Percentiles rank a stretch among this genome's conserved stretches.
Evolutionary conservation across 2,888 invertebrate genomes (phyloP).

Genomic region (Podotricha telesiphe): DNA sequence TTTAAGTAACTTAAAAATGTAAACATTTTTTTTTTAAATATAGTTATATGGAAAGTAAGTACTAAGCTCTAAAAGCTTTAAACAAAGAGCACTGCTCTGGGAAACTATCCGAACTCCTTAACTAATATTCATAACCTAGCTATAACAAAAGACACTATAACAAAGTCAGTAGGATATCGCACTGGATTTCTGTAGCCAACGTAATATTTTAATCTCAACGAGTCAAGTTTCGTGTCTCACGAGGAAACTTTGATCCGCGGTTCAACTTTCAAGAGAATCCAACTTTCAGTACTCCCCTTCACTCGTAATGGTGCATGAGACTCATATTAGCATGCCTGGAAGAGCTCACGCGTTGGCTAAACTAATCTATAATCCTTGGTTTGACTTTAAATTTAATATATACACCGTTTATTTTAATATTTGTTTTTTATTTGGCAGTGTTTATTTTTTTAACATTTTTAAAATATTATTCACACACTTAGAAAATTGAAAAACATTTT

Average conservation of each 20-base stretch:
- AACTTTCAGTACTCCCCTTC: constrained; percentile 36
- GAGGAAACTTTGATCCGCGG: constrained; percentile 75
- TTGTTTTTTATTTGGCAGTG: too few relatives aligned
- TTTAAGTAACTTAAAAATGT: neutral
- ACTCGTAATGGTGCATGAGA: constrained; percentile 37
- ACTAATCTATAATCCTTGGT: constrained; percentile 23
- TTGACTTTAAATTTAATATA: neutral
- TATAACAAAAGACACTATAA: constrained; percentile 47
- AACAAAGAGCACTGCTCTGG: neutral
- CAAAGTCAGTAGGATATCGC: constrained; percentile 58
- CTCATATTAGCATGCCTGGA: constrained; percentile 30
- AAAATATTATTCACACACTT: too few relatives aligned
- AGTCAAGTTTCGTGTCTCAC: constrained; percentile 75
- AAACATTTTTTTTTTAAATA: neutral
- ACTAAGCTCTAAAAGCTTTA: constrained; percentile 15
- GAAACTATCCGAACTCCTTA: constrained; percentile 22
- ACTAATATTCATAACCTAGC: constrained; percentile 22
- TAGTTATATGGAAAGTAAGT: neutral
- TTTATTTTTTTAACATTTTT: too few relatives aligned
- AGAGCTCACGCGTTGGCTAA: constrained; percentile 19
- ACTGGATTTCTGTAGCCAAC: constrained; percentile 66
- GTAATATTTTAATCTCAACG: constrained; percentile 80
- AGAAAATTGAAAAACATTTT: too few relatives aligned
- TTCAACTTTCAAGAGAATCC: constrained; percentile 68
- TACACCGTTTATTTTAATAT: too few relatives aligned